Conservation (phyloP, 2,113 vertebrate genomes). For the Cochlearius cochlearius region DNA sequence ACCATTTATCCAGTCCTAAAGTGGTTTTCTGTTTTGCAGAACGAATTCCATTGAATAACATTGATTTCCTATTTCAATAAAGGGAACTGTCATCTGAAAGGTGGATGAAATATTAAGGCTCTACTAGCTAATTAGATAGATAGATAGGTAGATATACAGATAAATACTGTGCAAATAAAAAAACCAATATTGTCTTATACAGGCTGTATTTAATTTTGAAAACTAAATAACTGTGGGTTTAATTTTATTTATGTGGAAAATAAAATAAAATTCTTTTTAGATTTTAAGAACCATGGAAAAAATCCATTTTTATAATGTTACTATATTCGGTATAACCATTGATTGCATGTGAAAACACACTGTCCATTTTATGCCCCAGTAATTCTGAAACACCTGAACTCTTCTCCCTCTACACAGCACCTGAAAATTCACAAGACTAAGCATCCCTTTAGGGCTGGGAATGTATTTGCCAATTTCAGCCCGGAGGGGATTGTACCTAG, state of each 20-base stretch:
- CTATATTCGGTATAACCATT: background rate
- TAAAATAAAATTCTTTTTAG: background rate
- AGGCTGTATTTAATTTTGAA: background rate
- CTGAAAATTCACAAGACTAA: background rate
- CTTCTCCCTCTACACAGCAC: background rate
- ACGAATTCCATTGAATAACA: background rate
- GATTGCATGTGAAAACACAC: background rate
- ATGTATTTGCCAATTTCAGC: slow-evolving; percentile 6
- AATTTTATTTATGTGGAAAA: background rate
- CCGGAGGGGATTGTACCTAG: background rate
- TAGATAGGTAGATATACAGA: background rate
- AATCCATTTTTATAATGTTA: background rate
- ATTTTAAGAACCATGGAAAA: background rate
- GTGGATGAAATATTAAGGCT: slow-evolving; percentile 30
- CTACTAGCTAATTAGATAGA: background rate
- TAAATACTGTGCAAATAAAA: background rate
- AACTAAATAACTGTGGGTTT: background rate
- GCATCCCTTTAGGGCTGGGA: background rate
- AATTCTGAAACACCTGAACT: slow-evolving; percentile 21
- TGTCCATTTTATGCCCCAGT: background rate
- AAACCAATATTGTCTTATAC: background rate
- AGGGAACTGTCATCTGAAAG: background rate
- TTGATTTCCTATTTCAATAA: slow-evolving; percentile 54
- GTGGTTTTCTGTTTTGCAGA: background rate
- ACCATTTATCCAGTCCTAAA: slow-evolving; percentile 1